Evolutionary conservation across 2,113 vertebrate species (phyloP), one percentile per base, ranked within the genome.

Genomic region (Trematomus loennbergii): DNA sequence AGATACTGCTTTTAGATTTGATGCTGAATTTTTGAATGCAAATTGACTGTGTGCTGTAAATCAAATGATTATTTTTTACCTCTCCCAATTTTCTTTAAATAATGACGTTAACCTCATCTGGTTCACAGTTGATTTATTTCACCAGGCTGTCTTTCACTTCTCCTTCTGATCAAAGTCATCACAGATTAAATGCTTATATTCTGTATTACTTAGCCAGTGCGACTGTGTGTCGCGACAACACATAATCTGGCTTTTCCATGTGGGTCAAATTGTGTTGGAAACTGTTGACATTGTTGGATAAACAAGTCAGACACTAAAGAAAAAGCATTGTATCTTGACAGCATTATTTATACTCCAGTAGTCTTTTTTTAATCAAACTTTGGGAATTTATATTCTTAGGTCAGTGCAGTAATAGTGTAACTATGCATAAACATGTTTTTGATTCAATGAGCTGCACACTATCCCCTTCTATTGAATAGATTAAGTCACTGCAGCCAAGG

Each of bases 181-280:
- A 9, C 1, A 74, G 72, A 88, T 72, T 57, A 60, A 75, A 9
- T 33, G 15, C 46, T 58, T 46, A 5, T 50, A 11, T 12, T 16
- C 33, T 53, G 15, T 43, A 48, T 60, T 67, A 43, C 36, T 40
- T 12, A 80, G 7, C 57, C 59, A 36, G 50, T 5, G 18, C 9
- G 40, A 50, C 18, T 78, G 57, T 73, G 50, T 72, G 68, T 55
- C 62, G 25, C 6, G 17, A 60, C 53, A 63, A 29, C 72, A 53
- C 75, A 59, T 87, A 87, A 87, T 89, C 87, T 74, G 84, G 18
- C 60, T 85, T 82, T 86, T 72, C 78, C 84, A 94, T 89, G 63
- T 92, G 74, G 94, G 93, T 94, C 91, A 91, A 52, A 66, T 25
- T 36, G 79, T 76, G 64, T 48, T 78, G 49, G 75, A 81, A 52